Conservation (phyloP, 2,888 invertebrate genomes). For the Eilema caniola region DNA sequence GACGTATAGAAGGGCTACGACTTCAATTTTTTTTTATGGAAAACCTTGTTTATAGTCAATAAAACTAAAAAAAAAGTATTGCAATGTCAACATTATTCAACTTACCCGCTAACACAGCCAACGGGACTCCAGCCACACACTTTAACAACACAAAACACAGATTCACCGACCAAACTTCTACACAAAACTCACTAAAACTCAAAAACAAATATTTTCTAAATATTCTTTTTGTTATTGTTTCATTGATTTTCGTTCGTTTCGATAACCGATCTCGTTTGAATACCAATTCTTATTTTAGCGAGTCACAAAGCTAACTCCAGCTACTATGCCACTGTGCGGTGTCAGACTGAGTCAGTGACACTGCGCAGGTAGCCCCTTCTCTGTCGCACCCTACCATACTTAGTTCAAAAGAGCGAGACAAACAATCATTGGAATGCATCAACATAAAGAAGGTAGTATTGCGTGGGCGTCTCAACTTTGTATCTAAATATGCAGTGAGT, state of each 20-base stretch:
- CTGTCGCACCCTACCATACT: constrained; percentile 57
- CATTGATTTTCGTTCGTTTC: constrained; percentile 73
- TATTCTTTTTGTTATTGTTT: constrained; percentile 64
- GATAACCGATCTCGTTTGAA: constrained; percentile 46
- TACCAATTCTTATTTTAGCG: constrained; percentile 47
- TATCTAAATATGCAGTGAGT: constrained; percentile 53
- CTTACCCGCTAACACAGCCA: constrained; percentile 73
- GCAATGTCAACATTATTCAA: constrained; percentile 71
- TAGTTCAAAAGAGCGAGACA: constrained; percentile 61
- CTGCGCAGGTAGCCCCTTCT: constrained; percentile 74
- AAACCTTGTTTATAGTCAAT: neutral
- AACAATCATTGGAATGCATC: constrained; percentile 74
- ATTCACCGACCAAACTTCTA: constrained; percentile 31
- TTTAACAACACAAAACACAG: constrained; percentile 55
- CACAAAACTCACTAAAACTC: constrained; percentile 56
- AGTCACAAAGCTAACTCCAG: constrained; percentile 52
- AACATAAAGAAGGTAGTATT: constrained; percentile 68
- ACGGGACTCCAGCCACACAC: constrained; percentile 74
- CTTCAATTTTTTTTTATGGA: neutral
- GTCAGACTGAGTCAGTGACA: constrained; percentile 84
- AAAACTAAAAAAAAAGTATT: constrained; percentile 34
- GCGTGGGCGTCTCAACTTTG: constrained; percentile 66
- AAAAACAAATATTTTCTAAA: constrained; percentile 39
- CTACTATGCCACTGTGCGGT: constrained; percentile 64
- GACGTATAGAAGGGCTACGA: neutral